Conservation (phyloP, 2,888 invertebrate genomes). For the Eupeodes latifasciatus region DNA sequence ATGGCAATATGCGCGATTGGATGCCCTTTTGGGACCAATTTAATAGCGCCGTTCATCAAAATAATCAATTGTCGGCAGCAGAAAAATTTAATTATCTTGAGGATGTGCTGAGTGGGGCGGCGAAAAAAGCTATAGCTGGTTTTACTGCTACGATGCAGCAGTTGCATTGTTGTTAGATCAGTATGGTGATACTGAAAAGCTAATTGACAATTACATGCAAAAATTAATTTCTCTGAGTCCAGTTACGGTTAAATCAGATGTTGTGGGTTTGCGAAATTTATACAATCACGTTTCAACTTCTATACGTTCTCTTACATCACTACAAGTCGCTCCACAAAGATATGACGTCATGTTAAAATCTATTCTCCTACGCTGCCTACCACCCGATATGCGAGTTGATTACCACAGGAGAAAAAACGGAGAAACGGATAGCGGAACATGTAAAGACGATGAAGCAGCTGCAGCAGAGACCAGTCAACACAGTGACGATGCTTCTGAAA, state of each 20-base stretch:
- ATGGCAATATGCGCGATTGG: constrained; percentile 29
- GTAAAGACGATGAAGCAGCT: too few relatives aligned
- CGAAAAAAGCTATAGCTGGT: constrained; percentile 15
- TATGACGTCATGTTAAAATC: constrained; percentile 50
- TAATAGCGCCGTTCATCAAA: constrained; percentile 39
- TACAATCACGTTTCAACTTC: constrained; percentile 38
- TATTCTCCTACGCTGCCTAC: too few relatives aligned
- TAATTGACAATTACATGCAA: constrained; percentile 53
- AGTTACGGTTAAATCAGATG: constrained; percentile 31
- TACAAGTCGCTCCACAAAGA: constrained; percentile 23
- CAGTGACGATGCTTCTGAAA: too few relatives aligned
- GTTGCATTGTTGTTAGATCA: constrained; percentile 44
- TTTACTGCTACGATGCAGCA: constrained; percentile 52
- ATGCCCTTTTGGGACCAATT: constrained; percentile 44
- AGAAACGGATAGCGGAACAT: too few relatives aligned
- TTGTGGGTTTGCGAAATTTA: constrained; percentile 26
- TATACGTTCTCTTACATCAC: constrained; percentile 6
- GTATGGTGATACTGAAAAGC: constrained; percentile 51
- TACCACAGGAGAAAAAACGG: too few relatives aligned
- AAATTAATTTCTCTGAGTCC: constrained; percentile 40
- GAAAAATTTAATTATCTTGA: constrained; percentile 57
- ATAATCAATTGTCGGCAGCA: constrained; percentile 13
- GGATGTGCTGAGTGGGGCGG: constrained; percentile 15
- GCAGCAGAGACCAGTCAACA: too few relatives aligned
- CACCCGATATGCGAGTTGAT: too few relatives aligned